Percentiles rank a stretch among this genome's conserved stretches.
Evolutionary conservation across 2,113 vertebrate species (phyloP).

Genomic region (Seriola dumerili): DNA sequence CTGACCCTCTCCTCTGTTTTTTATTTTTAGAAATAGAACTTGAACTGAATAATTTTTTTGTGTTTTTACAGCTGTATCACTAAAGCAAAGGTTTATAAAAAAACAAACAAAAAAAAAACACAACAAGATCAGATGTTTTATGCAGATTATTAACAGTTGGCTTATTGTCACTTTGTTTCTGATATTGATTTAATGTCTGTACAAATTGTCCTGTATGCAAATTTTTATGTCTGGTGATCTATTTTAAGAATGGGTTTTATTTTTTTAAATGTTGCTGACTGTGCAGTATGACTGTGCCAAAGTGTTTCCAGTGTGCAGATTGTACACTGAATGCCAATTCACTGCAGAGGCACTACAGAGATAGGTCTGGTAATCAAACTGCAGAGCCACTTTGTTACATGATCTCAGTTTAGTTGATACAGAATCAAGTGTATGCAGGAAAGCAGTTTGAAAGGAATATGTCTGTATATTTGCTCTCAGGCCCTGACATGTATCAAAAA

Average conservation of each 20-base stretch:
- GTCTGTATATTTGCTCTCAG: constrained; percentile 14
- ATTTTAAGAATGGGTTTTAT: neutral
- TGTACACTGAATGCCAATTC: neutral
- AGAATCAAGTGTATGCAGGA: neutral
- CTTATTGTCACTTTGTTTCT: neutral
- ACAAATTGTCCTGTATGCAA: neutral
- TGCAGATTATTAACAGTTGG: neutral
- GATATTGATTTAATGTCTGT: neutral
- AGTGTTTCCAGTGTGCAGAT: neutral
- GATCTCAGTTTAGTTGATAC: neutral
- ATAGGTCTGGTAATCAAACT: neutral
- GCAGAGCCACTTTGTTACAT: neutral
- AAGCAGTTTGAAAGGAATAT: neutral
- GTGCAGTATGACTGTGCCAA: constrained; percentile 34
- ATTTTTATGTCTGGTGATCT: neutral
- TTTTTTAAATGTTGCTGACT: constrained; percentile 16
- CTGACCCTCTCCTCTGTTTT: neutral
- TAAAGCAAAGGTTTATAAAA: neutral
- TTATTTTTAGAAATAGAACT: neutral
- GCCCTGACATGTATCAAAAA: neutral
- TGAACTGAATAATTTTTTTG: constrained; percentile 8
- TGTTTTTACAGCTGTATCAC: neutral
- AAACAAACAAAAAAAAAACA: neutral
- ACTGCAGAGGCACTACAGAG: neutral
- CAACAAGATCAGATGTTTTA: neutral